Evolutionary conservation across 2,797 vertebrate species (phyloP).

Genomic region (Hylomyscus alleni): DNA sequence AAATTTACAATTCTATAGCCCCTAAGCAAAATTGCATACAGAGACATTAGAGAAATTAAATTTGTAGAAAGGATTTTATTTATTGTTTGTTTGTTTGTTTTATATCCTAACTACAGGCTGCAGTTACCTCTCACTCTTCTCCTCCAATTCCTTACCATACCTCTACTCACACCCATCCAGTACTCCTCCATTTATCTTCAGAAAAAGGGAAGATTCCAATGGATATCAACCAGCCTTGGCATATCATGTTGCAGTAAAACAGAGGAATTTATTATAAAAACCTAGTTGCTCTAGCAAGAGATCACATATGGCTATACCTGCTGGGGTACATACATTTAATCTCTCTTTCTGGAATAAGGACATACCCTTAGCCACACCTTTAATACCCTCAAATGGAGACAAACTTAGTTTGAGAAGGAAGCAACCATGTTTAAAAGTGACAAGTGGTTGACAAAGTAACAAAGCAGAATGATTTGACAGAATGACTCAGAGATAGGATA

Average conservation of each 20-base stretch:
- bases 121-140: neutral
- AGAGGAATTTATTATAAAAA: neutral
- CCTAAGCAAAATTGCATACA: neutral
- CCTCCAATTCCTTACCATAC: neutral
- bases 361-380: neutral
- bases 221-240: neutral
- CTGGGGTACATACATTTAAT: neutral
- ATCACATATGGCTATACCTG: neutral
- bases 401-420: neutral
- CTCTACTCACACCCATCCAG: neutral
- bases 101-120: neutral
- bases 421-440: neutral
- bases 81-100: neutral
- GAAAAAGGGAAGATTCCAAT: neutral
- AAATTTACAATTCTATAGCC: neutral
- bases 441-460: neutral
- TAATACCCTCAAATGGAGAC: neutral
- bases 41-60: conserved; percentile 14
- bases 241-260: neutral
- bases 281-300: neutral
- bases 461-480: neutral
- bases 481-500: neutral
- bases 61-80: neutral
- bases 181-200: neutral
- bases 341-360: neutral